Conservation (phyloP, 2,797 vertebrate genomes). For the Leptoclinus maculatus region DNA sequence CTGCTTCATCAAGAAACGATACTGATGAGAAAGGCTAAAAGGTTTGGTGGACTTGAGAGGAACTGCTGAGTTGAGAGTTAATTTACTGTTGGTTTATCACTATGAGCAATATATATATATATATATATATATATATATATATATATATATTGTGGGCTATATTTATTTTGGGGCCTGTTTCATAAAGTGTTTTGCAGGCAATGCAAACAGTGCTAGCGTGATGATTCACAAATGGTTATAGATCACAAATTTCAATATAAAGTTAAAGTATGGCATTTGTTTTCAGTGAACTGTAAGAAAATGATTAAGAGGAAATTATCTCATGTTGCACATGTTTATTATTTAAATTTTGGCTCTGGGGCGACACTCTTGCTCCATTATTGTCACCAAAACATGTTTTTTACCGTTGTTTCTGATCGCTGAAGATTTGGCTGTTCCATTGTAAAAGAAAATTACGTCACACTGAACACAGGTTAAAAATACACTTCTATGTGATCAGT, state of each 20-base stretch:
- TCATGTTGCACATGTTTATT: not conserved
- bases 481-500: conserved; percentile 11
- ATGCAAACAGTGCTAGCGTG: not conserved
- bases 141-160: not conserved
- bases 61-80: not conserved
- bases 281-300: not conserved
- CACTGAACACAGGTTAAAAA: conserved; percentile 1
- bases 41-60: no score
- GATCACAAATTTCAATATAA: not conserved
- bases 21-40: not conserved
- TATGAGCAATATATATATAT: no score
- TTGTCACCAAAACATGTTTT: not conserved
- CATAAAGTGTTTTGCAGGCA: not conserved
- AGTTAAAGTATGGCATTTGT: not conserved
- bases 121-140: no score
- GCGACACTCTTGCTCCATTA: no score
- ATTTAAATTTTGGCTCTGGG: not conserved
- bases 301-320: not conserved
- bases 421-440: not conserved
- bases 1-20: not conserved
- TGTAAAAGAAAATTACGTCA: conserved; percentile 9
- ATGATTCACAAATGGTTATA: not conserved
- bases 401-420: not conserved
- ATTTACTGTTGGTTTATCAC: not conserved
- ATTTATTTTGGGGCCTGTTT: not conserved